These are phyloP conservation scores for Julus scandinavius DNA, from an alignment of 2,888 invertebrate species.

Conservation along the genomic window DNA sequence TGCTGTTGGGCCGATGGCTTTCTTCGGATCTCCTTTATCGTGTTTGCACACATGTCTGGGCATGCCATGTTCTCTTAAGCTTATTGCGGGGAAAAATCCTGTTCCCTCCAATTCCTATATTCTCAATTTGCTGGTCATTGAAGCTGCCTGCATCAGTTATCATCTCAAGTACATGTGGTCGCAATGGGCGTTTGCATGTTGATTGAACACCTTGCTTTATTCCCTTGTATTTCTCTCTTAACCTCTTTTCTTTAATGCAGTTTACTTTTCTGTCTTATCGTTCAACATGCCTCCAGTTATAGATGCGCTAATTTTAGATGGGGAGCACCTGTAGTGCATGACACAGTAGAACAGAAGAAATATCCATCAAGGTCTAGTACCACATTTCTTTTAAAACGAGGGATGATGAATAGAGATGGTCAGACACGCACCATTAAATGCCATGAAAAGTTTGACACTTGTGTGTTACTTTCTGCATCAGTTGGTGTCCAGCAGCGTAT, in stretches of 20 bases:
- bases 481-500: too few relatives aligned
- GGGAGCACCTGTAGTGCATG: slow-evolving; percentile 1
- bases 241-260: slow-evolving; percentile 38
- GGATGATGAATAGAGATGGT: background rate
- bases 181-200: slow-evolving; percentile 40
- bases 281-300: slow-evolving; percentile 19
- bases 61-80: slow-evolving; percentile 24
- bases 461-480: background rate
- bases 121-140: background rate
- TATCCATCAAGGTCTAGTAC: background rate
- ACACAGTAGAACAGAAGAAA: background rate
- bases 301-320: slow-evolving; percentile 25
- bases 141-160: slow-evolving; percentile 40
- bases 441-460: background rate
- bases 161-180: slow-evolving; percentile 19
- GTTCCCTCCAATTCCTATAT: background rate
- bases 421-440: background rate
- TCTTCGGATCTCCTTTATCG: slow-evolving; percentile 40
- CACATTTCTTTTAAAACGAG: background rate
- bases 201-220: slow-evolving; percentile 43
- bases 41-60: slow-evolving; percentile 43
- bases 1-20: slow-evolving; percentile 45
- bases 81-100: background rate
- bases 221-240: background rate
- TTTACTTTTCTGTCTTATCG: slow-evolving; percentile 35